Evolutionary conservation across 2,113 vertebrate genomes (phyloP).

Genomic region (Ceyx melanurus): DNA sequence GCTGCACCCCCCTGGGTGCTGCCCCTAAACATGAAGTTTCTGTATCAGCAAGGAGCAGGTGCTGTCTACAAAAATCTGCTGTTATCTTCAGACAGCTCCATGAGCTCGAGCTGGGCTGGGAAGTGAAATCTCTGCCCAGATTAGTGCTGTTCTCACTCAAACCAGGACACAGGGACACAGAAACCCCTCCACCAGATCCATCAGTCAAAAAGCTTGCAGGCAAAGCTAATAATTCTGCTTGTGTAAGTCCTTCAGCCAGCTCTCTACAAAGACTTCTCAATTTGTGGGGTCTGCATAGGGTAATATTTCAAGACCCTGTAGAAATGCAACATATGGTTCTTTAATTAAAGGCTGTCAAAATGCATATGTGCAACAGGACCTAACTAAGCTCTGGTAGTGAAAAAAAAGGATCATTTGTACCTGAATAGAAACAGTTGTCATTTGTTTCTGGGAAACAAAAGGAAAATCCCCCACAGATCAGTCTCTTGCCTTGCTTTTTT

Average conservation of each 20-base stretch:
- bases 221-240: neutral
- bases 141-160: neutral
- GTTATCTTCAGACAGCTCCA: neutral
- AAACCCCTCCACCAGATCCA: neutral
- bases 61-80: neutral
- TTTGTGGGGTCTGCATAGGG: neutral
- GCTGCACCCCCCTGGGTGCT: neutral
- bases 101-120: neutral
- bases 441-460: neutral
- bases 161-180: neutral
- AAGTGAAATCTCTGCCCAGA: neutral
- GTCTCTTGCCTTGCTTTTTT: neutral
- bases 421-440: neutral
- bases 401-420: neutral
- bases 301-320: neutral
- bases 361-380: neutral
- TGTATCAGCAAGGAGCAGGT: neutral
- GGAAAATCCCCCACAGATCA: neutral
- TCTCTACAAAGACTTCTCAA: neutral
- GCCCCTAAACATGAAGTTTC: neutral
- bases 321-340: conserved; percentile 18
- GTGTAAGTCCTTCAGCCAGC: neutral
- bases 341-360: conserved; percentile 25
- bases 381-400: neutral
- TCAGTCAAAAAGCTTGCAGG: neutral